Conservation (phyloP, 2,888 invertebrate genomes). For the Morpho achilles region DNA sequence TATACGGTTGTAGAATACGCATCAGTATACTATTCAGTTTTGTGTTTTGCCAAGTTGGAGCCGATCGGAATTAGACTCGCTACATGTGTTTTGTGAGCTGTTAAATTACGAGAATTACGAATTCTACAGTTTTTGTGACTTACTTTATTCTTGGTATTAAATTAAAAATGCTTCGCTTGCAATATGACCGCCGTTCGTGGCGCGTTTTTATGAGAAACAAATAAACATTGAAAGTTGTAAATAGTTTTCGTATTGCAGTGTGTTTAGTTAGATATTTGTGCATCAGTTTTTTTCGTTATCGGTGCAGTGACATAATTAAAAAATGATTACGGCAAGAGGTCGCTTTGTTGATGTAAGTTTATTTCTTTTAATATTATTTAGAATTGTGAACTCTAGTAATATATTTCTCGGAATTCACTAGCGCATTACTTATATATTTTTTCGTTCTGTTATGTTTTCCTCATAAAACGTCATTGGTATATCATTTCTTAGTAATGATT, state of each 20-base stretch:
- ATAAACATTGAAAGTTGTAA: conserved; percentile 56
- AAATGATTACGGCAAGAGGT: conserved; percentile 40
- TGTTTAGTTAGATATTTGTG: conserved; percentile 29
- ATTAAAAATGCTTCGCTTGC: conserved; percentile 42
- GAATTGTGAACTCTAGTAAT: not conserved
- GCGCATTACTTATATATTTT: not conserved
- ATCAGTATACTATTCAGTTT: conserved; percentile 62
- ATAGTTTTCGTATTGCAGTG: conserved; percentile 40
- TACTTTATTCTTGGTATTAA: conserved; percentile 33
- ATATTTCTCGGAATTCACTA: no score
- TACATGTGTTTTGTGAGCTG: conserved; percentile 40
- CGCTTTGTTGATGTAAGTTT: conserved; percentile 48
- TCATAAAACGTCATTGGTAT: conserved; percentile 13
- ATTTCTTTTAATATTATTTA: conserved; percentile 14
- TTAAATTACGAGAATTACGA: conserved; percentile 41
- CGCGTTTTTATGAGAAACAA: conserved; percentile 56
- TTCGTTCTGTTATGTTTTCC: conserved; percentile 13
- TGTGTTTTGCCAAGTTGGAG: conserved; percentile 66
- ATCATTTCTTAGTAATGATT: conserved; percentile 8
- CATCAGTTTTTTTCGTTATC: conserved; percentile 31
- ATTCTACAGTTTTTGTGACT: conserved; percentile 30
- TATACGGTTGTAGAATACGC: conserved; percentile 36
- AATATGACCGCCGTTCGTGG: conserved; percentile 37
- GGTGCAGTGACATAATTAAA: conserved; percentile 31
- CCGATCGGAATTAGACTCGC: conserved; percentile 50